Evolutionary conservation across 2,888 invertebrate genomes (phyloP).

Genomic region (Sylvicola cinctus): DNA sequence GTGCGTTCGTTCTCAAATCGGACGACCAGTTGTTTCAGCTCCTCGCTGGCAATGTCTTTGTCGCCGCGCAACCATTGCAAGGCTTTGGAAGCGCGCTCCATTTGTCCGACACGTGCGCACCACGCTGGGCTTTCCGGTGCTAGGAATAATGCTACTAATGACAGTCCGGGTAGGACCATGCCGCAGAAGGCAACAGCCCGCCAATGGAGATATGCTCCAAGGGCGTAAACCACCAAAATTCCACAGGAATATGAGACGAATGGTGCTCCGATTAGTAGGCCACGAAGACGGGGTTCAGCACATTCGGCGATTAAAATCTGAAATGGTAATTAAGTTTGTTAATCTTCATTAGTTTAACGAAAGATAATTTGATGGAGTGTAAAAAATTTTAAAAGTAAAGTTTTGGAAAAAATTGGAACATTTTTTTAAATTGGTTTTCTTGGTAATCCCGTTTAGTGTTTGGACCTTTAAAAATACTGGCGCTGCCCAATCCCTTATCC

Average conservation of each 20-base stretch:
- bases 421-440: too few relatives aligned
- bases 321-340: constrained; percentile 11
- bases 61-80: constrained; percentile 38
- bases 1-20: constrained; percentile 36
- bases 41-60: constrained; percentile 32
- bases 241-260: constrained; percentile 57
- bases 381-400: too few relatives aligned
- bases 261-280: constrained; percentile 45
- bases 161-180: constrained; percentile 34
- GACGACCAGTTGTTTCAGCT: constrained; percentile 38
- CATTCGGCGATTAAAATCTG: constrained; percentile 60
- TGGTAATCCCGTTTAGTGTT: too few relatives aligned
- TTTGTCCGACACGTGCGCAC: constrained; percentile 39
- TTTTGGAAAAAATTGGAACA: constrained; percentile 1
- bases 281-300: constrained; percentile 48
- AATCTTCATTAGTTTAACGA: too few relatives aligned
- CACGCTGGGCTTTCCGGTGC: constrained; percentile 59
- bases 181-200: constrained; percentile 43
- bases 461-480: too few relatives aligned
- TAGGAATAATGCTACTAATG: constrained; percentile 37
- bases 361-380: too few relatives aligned
- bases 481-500: too few relatives aligned
- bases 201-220: constrained; percentile 51
- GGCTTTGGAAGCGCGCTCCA: constrained; percentile 31
- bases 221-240: constrained; percentile 47